Conservation (phyloP, 2,888 invertebrate genomes). For the Heliconius hortense region DNA sequence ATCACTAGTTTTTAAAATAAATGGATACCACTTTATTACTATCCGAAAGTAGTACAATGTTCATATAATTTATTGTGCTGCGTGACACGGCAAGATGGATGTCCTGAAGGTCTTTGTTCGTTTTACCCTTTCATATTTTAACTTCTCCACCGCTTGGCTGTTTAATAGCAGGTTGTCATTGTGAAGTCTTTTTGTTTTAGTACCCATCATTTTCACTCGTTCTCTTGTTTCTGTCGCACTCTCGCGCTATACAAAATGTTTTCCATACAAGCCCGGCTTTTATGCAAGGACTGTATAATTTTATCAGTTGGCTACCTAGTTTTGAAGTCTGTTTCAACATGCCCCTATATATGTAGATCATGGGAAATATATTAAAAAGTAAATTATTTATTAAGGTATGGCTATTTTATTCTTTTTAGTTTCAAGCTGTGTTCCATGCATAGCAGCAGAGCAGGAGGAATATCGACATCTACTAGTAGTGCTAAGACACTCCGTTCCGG, state of each 20-base stretch:
- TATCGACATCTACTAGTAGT: too few relatives aligned
- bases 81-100: constrained; percentile 11
- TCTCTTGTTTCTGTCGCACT: constrained; percentile 6
- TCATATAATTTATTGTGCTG: constrained; percentile 2
- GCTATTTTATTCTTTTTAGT: background rate
- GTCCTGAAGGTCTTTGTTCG: constrained; percentile 6
- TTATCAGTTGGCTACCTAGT: constrained; percentile 6
- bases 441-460: too few relatives aligned
- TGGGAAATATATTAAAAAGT: background rate
- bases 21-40: background rate
- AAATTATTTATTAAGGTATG: background rate
- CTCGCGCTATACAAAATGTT: background rate
- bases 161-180: background rate
- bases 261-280: background rate
- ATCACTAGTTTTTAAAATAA: background rate
- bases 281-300: background rate
- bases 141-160: too few relatives aligned
- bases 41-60: background rate
- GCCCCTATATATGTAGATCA: background rate
- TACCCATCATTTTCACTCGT: background rate
- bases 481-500: too few relatives aligned
- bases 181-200: background rate
- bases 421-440: too few relatives aligned
- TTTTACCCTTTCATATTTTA: background rate
- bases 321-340: background rate